A percentile compares a stretch with the other conserved stretches of the same genome.
Evolutionary conservation across 2,888 invertebrate genomes (phyloP).

Genomic region (Patella pellucida): DNA sequence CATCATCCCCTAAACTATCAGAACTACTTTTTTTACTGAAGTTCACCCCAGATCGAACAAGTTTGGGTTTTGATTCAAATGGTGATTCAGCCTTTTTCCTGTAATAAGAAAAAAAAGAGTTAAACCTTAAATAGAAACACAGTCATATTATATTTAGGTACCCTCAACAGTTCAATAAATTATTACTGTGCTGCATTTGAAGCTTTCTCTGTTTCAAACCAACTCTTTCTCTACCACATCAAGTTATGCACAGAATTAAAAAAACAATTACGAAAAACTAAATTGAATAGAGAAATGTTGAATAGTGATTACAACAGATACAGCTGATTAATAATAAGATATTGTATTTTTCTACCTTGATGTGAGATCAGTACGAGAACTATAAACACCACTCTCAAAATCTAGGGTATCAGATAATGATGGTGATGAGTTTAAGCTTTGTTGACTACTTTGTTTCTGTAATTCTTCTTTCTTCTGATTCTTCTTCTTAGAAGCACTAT

Average conservation of each 20-base stretch:
- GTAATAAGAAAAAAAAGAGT: constrained; percentile 23
- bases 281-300: too few species aligned
- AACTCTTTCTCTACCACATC: too few species aligned
- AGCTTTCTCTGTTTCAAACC: too few species aligned
- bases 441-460: constrained; percentile 76
- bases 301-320: too few species aligned
- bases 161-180: too few species aligned
- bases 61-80: constrained; percentile 59
- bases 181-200: too few species aligned
- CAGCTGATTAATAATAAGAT: too few species aligned
- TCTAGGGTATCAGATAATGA: constrained; percentile 37
- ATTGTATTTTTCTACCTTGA: too few species aligned
- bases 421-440: constrained; percentile 45
- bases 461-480: constrained; percentile 87
- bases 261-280: too few species aligned
- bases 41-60: constrained; percentile 42
- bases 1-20: constrained; percentile 25
- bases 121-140: too few species aligned
- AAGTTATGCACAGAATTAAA: too few species aligned
- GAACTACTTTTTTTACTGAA: constrained; percentile 41
- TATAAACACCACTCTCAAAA: constrained; percentile 61
- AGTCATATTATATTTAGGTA: too few species aligned
- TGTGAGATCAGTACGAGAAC: constrained; percentile 33
- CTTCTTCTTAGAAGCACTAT: constrained; percentile 78
- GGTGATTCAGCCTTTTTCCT: constrained; percentile 59